Evolutionary conservation across 2,113 vertebrate species (phyloP).

Genomic region (Oxyura jamaicensis): DNA sequence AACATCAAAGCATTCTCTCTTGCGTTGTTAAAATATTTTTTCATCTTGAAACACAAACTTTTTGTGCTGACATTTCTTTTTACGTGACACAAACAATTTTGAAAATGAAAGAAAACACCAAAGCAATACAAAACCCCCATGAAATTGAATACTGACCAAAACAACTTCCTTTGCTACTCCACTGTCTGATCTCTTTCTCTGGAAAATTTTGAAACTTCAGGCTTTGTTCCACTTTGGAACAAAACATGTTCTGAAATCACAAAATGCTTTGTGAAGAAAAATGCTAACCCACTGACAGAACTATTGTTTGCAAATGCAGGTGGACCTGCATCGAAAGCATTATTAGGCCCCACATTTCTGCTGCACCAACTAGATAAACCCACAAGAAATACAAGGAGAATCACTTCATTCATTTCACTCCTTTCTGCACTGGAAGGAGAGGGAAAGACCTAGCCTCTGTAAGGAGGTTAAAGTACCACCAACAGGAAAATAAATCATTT

Average conservation of each 20-base stretch:
- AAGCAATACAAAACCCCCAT: background rate
- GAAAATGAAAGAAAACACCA: background rate
- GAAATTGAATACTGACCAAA: background rate
- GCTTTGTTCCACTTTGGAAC: slow-evolving; percentile 11
- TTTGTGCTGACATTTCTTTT: slow-evolving; percentile 49
- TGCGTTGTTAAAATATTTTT: slow-evolving; percentile 50
- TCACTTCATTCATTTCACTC: background rate
- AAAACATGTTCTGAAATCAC: background rate
- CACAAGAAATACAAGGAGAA: background rate
- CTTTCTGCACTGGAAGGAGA: background rate
- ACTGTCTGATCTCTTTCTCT: background rate
- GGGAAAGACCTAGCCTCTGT: background rate
- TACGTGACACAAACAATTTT: slow-evolving; percentile 4
- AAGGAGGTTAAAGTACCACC: background rate
- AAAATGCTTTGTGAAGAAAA: slow-evolving; percentile 30
- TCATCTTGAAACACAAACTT: slow-evolving; percentile 55
- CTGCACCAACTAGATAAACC: background rate
- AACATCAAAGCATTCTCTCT: slow-evolving; percentile 62
- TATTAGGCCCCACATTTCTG: background rate
- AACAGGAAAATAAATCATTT: background rate
- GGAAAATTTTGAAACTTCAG: slow-evolving; percentile 8
- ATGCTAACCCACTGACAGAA: background rate
- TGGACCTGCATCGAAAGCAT: background rate
- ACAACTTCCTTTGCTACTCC: background rate
- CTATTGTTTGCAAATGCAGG: background rate